Evolutionary conservation across 2,797 vertebrate species (phyloP).

Genomic region (Gallinago stenura): DNA sequence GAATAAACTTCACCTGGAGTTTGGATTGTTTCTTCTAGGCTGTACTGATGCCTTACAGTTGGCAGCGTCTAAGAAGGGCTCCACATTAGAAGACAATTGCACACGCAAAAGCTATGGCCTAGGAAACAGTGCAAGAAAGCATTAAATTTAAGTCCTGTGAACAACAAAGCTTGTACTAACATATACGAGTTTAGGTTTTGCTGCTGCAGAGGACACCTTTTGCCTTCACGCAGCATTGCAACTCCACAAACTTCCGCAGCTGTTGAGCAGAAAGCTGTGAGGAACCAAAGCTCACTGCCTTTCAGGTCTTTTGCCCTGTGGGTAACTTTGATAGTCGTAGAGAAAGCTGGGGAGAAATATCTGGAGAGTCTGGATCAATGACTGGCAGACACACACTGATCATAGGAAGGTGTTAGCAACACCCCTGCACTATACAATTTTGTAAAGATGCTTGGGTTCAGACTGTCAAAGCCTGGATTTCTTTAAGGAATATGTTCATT

Average conservation of each 20-base stretch:
- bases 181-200: background rate
- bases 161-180: background rate
- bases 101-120: background rate
- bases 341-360: background rate
- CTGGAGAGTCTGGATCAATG: background rate
- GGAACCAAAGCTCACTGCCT: background rate
- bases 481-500: background rate
- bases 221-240: background rate
- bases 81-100: background rate
- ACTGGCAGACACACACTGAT: background rate
- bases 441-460: background rate
- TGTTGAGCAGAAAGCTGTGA: background rate
- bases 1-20: background rate
- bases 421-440: background rate
- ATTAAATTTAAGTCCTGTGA: background rate
- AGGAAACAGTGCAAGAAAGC: background rate
- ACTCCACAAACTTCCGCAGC: background rate
- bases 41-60: background rate
- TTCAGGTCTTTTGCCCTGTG: background rate
- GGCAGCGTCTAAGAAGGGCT: background rate
- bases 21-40: background rate
- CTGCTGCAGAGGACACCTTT: background rate
- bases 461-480: background rate
- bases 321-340: background rate
- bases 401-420: background rate